Evolutionary conservation across 2,113 vertebrate genomes (phyloP).

Genomic region (Anoura caudifer): DNA sequence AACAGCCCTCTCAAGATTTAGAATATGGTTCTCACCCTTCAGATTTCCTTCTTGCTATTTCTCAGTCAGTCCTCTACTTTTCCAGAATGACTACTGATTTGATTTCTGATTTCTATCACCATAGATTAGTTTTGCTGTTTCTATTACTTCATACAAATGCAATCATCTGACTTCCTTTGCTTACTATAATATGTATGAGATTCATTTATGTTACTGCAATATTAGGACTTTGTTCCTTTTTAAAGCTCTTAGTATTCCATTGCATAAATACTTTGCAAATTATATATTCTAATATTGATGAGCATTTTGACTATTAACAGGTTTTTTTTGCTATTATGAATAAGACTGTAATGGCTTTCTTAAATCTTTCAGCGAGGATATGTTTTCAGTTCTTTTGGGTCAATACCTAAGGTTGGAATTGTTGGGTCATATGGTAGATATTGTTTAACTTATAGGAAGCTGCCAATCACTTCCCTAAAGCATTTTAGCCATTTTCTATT

Average conservation of each 20-base stretch:
- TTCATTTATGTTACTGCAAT: not conserved
- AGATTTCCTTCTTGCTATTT: not conserved
- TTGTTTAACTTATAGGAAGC: too few relatives aligned
- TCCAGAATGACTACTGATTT: not conserved
- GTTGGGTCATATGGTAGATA: too few relatives aligned
- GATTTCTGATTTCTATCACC: not conserved
- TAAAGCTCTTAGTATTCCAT: not conserved
- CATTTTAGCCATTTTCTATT: too few relatives aligned
- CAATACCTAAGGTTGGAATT: too few relatives aligned
- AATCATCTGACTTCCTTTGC: not conserved
- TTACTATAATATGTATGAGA: not conserved
- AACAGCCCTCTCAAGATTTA: not conserved
- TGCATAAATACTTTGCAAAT: not conserved
- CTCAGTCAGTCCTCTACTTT: not conserved
- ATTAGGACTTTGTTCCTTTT: not conserved
- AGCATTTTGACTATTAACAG: not conserved
- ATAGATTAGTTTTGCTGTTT: not conserved
- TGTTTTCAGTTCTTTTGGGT: too few relatives aligned
- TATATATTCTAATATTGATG: not conserved
- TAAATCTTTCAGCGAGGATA: not conserved
- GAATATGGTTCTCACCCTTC: not conserved
- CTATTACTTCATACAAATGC: not conserved
- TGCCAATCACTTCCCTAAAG: too few relatives aligned
- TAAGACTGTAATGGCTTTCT: not conserved
- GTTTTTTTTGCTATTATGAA: not conserved